Conservation (phyloP, 2,888 invertebrate genomes). For the Amitus sp. region DNA sequence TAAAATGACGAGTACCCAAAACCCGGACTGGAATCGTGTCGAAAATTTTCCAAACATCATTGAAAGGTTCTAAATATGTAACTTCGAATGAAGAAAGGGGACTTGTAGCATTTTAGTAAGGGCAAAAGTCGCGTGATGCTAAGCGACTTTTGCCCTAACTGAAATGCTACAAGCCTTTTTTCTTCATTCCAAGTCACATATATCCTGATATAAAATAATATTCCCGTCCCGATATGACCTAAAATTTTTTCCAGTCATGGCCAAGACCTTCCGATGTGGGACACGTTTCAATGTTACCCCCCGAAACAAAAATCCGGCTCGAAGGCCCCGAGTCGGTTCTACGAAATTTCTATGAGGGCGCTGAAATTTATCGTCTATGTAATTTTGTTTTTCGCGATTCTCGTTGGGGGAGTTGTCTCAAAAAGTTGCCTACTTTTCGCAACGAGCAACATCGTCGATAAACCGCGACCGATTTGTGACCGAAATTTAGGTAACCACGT, state of each 20-base stretch:
- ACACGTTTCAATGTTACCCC: slow-evolving; percentile 80
- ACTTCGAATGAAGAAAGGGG: too few species aligned
- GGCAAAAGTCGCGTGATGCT: too few species aligned
- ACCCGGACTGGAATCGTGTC: too few species aligned
- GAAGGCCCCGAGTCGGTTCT: slow-evolving; percentile 72
- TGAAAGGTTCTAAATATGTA: too few species aligned
- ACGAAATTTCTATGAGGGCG: slow-evolving; percentile 72
- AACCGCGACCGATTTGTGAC: slow-evolving; percentile 72
- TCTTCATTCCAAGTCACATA: too few species aligned
- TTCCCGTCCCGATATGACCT: background rate
- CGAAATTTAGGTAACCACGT: slow-evolving; percentile 66
- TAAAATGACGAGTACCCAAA: too few species aligned
- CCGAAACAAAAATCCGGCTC: slow-evolving; percentile 76
- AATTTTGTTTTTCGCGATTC: slow-evolving; percentile 73
- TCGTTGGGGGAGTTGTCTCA: slow-evolving; percentile 76
- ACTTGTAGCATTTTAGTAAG: too few species aligned
- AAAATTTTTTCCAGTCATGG: slow-evolving; percentile 36
- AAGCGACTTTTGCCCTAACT: too few species aligned
- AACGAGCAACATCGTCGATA: slow-evolving; percentile 74
- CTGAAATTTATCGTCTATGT: slow-evolving; percentile 77
- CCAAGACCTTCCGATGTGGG: slow-evolving; percentile 76
- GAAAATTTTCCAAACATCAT: too few species aligned
- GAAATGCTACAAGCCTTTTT: too few species aligned
- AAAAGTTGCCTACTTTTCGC: slow-evolving; percentile 80
- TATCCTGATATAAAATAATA: background rate